Percentiles rank a stretch among this genome's conserved stretches.
phyloP scores from a whole-genome alignment of 2,888 invertebrate genomes.

The Limnephilus lunatus region DNA sequence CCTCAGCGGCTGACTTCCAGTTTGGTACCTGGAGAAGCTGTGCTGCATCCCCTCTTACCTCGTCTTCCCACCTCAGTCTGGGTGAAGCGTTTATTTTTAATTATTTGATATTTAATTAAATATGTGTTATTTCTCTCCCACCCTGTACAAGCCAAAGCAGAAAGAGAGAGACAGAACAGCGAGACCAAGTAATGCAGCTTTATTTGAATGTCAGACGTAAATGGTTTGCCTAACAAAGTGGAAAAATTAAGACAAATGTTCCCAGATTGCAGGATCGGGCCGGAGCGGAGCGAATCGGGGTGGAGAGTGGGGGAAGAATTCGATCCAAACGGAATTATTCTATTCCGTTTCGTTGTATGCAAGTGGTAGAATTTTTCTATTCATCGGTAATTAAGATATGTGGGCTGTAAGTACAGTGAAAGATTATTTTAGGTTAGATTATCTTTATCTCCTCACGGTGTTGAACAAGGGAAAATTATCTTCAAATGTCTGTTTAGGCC shows the following conservation, averaged over 20 bases:
- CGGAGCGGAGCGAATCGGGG: slow-evolving; percentile 52
- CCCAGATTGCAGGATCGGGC: slow-evolving; percentile 69
- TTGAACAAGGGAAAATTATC: no score
- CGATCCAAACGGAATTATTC: slow-evolving; percentile 20
- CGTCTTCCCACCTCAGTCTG: no score
- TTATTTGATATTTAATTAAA: neutral
- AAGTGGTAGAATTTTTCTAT: neutral
- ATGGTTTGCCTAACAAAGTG: slow-evolving; percentile 70
- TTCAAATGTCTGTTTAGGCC: no score
- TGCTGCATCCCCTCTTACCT: no score
- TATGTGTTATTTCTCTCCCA: neutral
- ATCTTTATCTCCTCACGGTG: no score
- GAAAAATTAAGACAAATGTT: slow-evolving; percentile 77
- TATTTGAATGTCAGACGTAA: slow-evolving; percentile 66
- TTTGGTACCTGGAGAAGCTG: no score
- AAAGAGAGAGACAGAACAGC: slow-evolving; percentile 28
- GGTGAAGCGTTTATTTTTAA: no score
- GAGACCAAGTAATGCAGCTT: slow-evolving; percentile 58
- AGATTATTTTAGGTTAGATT: neutral
- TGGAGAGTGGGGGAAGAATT: neutral
- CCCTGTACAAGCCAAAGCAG: neutral
- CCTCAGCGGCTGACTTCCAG: no score
- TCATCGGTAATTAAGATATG: neutral
- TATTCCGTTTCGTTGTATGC: neutral
- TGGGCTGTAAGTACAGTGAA: neutral